Base-by-base conservation (phyloP, 2,113 vertebrate genomes). In the Seriola rivoliana region DNA sequence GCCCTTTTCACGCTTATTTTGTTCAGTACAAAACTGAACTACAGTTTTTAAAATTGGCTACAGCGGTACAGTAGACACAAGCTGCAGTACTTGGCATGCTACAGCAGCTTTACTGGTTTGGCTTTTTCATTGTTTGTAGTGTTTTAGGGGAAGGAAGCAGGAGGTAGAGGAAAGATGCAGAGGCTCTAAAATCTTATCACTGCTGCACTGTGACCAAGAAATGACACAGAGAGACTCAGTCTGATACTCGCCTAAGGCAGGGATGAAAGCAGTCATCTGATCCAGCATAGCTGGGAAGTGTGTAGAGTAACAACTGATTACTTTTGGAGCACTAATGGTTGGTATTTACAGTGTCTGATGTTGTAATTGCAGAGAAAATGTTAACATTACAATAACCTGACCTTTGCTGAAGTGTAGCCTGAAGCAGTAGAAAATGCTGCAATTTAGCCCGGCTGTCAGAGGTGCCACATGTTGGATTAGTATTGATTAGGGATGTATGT, bases 401-500 rank as follows among this genome's bases (percentile, higher is more conserved):
- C 58, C 65, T 85, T 74, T 87, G 42, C 32, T 63, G 23, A 57
- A 73, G 7, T 52, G 8, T 32, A 64, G 84, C 82, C 25, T 66
- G 36, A 69, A 70, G 79, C 54, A 4, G 82, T 87, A 79, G 38
- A 71, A 1, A 78, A 77, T 14, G 11, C 29, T 76, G 19, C 68
- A 80, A 68, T 76, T 71, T 82, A 71, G 54, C 32, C 7, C 0
- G 8, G 29, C 65, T 74, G 17, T 74, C 48, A 78, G 46, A 67
- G 48, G 21, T 76, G 60, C 60, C 57, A 71, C 77, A 48, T 65
- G 52, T 71, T 73, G 38, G 67, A 81, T 88, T 87, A 78, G 52
- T 84, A 90, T 88, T 55, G 89, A 89, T 86, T 66, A 55, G 32
- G 68, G 55, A 77, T 60, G 25, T 29, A 55, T 59, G 73, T 86